Conservation (phyloP, 1,140 invertebrate genomes). For the Mylabris phalerata region DNA sequence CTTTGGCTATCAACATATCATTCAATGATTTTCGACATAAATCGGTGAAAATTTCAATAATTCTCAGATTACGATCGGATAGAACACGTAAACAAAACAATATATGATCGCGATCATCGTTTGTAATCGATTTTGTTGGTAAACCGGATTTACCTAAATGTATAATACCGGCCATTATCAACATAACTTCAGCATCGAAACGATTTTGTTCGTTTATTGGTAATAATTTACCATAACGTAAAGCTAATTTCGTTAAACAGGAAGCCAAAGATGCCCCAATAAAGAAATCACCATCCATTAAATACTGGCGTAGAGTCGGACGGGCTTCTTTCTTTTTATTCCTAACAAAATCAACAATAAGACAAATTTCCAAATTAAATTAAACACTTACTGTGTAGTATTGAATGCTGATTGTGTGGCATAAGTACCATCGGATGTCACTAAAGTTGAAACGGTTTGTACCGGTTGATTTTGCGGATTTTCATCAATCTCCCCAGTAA, state of each 20-base stretch:
- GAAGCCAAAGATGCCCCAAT: slow-evolving; percentile 87
- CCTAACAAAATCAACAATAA: slow-evolving; percentile 26
- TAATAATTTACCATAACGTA: slow-evolving; percentile 58
- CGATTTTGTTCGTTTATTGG: slow-evolving; percentile 58
- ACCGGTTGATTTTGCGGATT: slow-evolving; percentile 35
- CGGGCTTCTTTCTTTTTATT: slow-evolving; percentile 60
- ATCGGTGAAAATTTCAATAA: slow-evolving; percentile 70
- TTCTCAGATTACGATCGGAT: slow-evolving; percentile 63
- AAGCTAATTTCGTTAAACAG: slow-evolving; percentile 83
- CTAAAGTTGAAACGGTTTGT: slow-evolving; percentile 47
- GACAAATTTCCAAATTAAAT: too few relatives aligned
- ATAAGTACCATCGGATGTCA: slow-evolving; percentile 98
- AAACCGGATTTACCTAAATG: slow-evolving; percentile 75
- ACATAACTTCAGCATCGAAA: slow-evolving; percentile 78
- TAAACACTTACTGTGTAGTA: slow-evolving; percentile 54
- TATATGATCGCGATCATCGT: slow-evolving; percentile 90
- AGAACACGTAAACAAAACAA: slow-evolving; percentile 75
- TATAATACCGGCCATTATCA: slow-evolving; percentile 80
- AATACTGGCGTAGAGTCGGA: slow-evolving; percentile 77
- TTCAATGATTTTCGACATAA: slow-evolving; percentile 75
- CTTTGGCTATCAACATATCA: slow-evolving; percentile 79
- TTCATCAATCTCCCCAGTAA: slow-evolving; percentile 59
- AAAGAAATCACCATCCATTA: slow-evolving; percentile 95
- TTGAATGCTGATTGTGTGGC: slow-evolving; percentile 96
- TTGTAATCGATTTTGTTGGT: slow-evolving; percentile 74